A percentile compares a stretch with the other conserved stretches of the same genome.
Conservation (phyloP, 2,888 invertebrate species). For the Micropterix aruncella region DNA sequence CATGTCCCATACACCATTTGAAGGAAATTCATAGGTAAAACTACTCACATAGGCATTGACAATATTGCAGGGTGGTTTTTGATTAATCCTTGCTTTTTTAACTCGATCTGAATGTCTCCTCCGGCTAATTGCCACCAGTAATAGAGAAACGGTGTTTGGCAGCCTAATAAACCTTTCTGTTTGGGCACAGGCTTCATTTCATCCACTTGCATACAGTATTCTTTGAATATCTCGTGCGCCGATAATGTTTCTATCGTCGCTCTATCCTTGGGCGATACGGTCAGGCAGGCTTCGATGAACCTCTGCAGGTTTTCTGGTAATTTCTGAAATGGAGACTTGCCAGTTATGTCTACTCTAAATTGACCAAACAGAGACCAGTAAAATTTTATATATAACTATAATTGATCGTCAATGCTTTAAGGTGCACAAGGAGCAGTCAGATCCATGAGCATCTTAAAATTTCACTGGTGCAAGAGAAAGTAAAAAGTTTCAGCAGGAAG, state of each 20-base stretch:
- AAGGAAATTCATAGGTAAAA: no score
- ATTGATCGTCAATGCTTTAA: no score
- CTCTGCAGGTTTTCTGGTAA: conserved; percentile 42
- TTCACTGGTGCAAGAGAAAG: no score
- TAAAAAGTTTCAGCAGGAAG: no score
- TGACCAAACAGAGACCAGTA: no score
- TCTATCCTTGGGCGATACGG: conserved; percentile 44
- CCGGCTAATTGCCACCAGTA: conserved; percentile 94
- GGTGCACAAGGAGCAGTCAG: no score
- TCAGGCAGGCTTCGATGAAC: conserved; percentile 58
- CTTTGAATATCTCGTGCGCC: conserved; percentile 35
- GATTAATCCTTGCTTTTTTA: conserved; percentile 83
- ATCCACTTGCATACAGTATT: conserved; percentile 22
- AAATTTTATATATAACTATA: no score
- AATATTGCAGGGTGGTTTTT: conserved; percentile 73
- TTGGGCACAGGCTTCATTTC: conserved; percentile 29
- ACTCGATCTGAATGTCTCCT: conserved; percentile 80
- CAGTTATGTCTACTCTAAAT: no score
- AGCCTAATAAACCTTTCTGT: conserved; percentile 29
- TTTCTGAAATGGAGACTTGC: conserved; percentile 25
- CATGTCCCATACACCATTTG: no score
- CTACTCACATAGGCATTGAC: conserved; percentile 59
- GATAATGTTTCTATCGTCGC: conserved; percentile 44
- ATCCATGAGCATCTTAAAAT: no score
- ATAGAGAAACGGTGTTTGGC: conserved; percentile 70